Evolutionary conservation across 1,140 invertebrate species (phyloP), one percentile per base, ranked within the genome.

Genomic region (Drosophila ironensis): DNA sequence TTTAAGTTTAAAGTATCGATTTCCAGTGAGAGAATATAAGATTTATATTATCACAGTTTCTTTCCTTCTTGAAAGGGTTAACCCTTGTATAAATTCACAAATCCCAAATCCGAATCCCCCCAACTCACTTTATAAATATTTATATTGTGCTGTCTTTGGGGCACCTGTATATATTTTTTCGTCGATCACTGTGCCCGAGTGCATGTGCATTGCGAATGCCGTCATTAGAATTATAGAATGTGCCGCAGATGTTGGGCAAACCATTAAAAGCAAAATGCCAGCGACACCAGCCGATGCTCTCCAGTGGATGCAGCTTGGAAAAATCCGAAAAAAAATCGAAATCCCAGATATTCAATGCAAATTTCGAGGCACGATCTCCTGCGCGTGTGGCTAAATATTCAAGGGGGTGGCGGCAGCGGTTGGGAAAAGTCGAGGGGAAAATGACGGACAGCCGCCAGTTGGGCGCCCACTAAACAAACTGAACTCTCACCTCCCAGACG

Each of bases 401-500:
- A 8, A 7, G 33, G 11, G 11, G 14, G 41, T 27, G 20, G 20
- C 1, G 2, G 2, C 9, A 27, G 11, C 9, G 4, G n/a, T 33
- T 30, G 12, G 5, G 12, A 6, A 16, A 8, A 1, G 47, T 14
- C 12, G 16, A 46, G 45, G n/a, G 37, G 35, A 38, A 38, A 42
- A 51, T 68, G 63, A 52, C 44, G 60, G 48, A 60, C 52, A 44
- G 44, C 60, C 72, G 78, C 46, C 78, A 78, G 24, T 73, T 35
- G 53, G 77, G 42, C 75, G 75, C 64, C 70, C 40, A 76, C 66
- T 69, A 81, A 81, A 64, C 50, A 73, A 70, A 70, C 50, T 86
- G 78, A 82, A 82, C 78, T 84, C 80, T 86, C 73, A 82, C 78
- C 78, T 78, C 70, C 11, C 27, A 20, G 11, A n/a, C n/a, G n/a